phyloP scores from a whole-genome alignment of 2,888 invertebrate genomes.

The Chrysodeixis includens region DNA sequence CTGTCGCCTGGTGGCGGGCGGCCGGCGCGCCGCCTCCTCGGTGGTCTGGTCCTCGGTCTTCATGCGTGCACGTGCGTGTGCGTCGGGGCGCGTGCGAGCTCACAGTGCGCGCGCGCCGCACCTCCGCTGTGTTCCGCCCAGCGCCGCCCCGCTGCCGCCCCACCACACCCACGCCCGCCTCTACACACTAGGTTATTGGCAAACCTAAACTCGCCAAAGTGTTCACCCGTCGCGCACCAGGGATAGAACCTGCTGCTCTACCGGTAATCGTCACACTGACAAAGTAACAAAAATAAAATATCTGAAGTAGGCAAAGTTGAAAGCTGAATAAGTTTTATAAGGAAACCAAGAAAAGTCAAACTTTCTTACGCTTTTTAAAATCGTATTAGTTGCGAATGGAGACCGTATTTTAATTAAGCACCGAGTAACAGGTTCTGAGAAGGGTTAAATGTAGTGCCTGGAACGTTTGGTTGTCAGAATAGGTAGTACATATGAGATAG shows the following conservation, averaged over 20 bases:
- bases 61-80: conserved; percentile 81
- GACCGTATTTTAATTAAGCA: background rate
- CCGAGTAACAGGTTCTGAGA: background rate
- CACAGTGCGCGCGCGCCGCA: conserved; percentile 73
- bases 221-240: conserved; percentile 25
- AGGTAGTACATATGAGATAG: conserved; percentile 36
- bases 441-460: background rate
- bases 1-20: conserved; percentile 94
- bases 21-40: conserved; percentile 85
- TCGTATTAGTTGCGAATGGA: background rate
- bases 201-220: conserved; percentile 53
- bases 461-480: conserved; percentile 3
- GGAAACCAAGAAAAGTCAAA: background rate
- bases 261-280: background rate
- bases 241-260: conserved; percentile 4
- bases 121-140: conserved; percentile 56
- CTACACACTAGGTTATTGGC: conserved; percentile 60
- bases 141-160: conserved; percentile 50
- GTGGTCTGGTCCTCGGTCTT: conserved; percentile 84
- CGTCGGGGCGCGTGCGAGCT: conserved; percentile 69
- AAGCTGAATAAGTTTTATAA: background rate
- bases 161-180: conserved; percentile 71
- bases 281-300: background rate
- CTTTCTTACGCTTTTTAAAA: background rate
- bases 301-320: background rate